Evolutionary conservation across 37 sponge, comb jelly and placozoan species (phyloP).

Genomic region (Haliclona indistincta): DNA sequence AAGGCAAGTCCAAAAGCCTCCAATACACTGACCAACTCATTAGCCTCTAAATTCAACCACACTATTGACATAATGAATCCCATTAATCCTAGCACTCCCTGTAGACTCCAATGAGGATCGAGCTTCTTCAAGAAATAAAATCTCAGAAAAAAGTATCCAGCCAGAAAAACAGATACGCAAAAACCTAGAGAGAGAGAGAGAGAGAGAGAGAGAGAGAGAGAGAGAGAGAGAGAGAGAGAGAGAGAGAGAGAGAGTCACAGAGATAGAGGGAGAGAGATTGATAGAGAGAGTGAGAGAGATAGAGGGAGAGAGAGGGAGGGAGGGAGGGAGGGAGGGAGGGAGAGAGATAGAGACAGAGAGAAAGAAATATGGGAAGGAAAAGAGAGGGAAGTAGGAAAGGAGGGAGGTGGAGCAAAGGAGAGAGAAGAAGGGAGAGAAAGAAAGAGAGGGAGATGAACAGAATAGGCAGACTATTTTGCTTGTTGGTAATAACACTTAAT

Average conservation of each 20-base stretch:
- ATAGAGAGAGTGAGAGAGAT: no score
- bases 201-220: no score
- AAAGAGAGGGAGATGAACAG: background rate
- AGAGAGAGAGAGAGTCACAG: slow-evolving; percentile 4
- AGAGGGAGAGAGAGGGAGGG: background rate
- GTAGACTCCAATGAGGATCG: slow-evolving; percentile 56
- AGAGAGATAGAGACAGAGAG: no score
- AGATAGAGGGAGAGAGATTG: background rate
- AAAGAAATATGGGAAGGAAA: no score
- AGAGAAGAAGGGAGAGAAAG: background rate
- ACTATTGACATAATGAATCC: slow-evolving; percentile 19
- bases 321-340: no score
- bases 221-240: background rate
- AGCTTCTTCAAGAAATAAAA: no score
- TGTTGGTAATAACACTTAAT: background rate
- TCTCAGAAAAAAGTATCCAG: no score
- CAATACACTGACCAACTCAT: background rate
- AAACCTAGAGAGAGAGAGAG: no score
- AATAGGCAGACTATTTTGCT: background rate
- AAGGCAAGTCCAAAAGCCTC: slow-evolving; percentile 7
- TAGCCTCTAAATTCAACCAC: background rate
- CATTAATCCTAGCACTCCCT: slow-evolving; percentile 50
- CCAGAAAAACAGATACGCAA: no score
- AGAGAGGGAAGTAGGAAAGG: no score
- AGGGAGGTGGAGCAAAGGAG: background rate